Evolutionary conservation across 2,113 vertebrate genomes (phyloP).

Genomic region (Notarius lentiginosus): DNA sequence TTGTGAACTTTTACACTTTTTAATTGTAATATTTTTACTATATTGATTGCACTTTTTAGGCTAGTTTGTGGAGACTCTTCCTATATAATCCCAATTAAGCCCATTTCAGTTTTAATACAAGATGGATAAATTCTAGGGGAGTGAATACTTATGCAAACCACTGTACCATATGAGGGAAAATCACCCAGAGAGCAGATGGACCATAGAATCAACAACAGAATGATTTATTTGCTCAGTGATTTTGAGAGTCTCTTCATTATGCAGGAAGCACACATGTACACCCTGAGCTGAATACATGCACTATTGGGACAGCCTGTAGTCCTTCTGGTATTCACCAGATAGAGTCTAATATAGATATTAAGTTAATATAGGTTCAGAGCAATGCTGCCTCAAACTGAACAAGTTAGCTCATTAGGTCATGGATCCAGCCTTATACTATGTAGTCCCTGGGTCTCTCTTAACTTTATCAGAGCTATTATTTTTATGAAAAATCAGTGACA

Average conservation of each 20-base stretch:
- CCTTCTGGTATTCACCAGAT: not conserved
- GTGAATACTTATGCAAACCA: not conserved
- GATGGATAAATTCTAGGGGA: not conserved
- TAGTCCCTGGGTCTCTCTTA: not conserved
- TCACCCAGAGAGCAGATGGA: not conserved
- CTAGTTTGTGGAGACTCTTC: not conserved
- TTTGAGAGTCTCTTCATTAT: slow-evolving; percentile 3
- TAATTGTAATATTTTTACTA: not conserved
- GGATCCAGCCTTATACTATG: not conserved
- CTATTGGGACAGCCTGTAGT: not conserved
- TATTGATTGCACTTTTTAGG: not conserved
- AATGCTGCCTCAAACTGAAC: not conserved
- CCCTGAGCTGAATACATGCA: slow-evolving; percentile 1
- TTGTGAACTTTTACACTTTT: not conserved
- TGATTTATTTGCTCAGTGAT: not conserved
- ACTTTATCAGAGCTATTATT: slow-evolving; percentile 2
- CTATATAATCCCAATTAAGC: not conserved
- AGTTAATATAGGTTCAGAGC: not conserved
- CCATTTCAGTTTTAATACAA: not conserved
- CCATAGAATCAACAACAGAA: not conserved
- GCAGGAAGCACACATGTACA: not conserved
- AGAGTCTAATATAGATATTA: not conserved
- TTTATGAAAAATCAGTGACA: slow-evolving; percentile 25
- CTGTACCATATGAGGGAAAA: not conserved
- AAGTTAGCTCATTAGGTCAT: slow-evolving; percentile 9